A percentile compares a stretch with the other conserved stretches of the same genome.
These are phyloP conservation scores for Struthio camelus DNA, from an alignment of 2,113 vertebrate species.

Conservation along the genomic window DNA sequence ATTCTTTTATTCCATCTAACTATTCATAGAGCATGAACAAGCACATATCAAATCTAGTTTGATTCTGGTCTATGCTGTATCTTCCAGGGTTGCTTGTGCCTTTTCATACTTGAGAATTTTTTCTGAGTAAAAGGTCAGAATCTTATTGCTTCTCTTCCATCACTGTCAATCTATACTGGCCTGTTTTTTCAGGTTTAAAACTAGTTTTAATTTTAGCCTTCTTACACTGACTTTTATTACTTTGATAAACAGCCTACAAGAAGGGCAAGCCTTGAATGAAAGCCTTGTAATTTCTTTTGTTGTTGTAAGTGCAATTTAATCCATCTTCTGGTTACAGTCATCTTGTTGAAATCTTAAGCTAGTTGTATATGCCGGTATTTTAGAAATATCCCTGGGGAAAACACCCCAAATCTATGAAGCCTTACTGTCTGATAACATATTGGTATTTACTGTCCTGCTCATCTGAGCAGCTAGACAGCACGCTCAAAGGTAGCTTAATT, in stretches of 20 bases:
- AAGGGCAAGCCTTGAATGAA: background rate
- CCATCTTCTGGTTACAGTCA: background rate
- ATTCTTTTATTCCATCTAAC: background rate
- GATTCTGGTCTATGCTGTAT: background rate
- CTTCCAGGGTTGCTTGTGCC: background rate
- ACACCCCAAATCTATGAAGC: background rate
- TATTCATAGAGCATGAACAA: background rate
- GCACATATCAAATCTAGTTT: background rate
- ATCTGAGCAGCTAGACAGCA: background rate
- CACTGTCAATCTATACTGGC: background rate
- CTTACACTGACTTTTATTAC: background rate
- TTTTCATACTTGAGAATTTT: background rate
- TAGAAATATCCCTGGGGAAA: background rate
- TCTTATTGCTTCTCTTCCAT: background rate
- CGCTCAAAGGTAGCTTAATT: background rate
- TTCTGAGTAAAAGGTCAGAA: background rate
- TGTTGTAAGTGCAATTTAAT: background rate
- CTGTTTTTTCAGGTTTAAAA: constrained; percentile 11
- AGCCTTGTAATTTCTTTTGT: background rate
- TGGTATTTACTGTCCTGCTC: background rate
- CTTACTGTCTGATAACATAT: rapidly evolving
- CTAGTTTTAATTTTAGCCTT: constrained; percentile 3
- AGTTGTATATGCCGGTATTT: background rate
- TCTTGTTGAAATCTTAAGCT: background rate
- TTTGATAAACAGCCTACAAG: background rate